Percentiles rank a stretch among this genome's conserved stretches.
These are phyloP conservation scores for Drosophila pseudoobscura DNA, from an alignment of 1,140 invertebrate species.

Conservation along the genomic window DNA sequence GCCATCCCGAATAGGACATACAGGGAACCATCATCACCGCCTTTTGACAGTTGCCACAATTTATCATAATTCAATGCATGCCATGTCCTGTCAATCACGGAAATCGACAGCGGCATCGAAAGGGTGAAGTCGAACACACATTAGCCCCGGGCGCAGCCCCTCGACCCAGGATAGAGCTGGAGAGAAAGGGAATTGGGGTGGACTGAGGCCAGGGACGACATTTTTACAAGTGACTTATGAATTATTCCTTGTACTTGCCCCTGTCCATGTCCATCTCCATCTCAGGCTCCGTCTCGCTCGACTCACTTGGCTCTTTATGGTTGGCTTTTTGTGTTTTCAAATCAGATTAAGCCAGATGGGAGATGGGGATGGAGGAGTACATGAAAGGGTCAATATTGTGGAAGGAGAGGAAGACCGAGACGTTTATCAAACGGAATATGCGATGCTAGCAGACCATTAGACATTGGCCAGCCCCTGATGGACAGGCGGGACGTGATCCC, in stretches of 20 bases:
- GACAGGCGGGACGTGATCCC: conserved; percentile 61
- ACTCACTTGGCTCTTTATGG: conserved; percentile 35
- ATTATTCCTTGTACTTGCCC: conserved; percentile 62
- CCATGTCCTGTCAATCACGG: conserved; percentile 75
- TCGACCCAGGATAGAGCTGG: not conserved
- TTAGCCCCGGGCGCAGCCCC: conserved; percentile 34
- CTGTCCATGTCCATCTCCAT: conserved; percentile 17
- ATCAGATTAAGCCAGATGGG: conserved; percentile 57
- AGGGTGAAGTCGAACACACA: conserved; percentile 57
- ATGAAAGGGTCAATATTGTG: conserved; percentile 67
- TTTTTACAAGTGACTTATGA: conserved; percentile 81
- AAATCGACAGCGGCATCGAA: conserved; percentile 47
- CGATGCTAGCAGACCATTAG: conserved; percentile 61
- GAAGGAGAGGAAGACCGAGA: conserved; percentile 17
- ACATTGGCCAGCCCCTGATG: conserved; percentile 37
- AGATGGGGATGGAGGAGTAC: conserved; percentile 24
- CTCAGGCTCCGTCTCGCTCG: conserved; percentile 17
- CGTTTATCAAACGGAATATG: conserved; percentile 67
- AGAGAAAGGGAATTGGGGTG: conserved; percentile 17
- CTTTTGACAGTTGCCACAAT: conserved; percentile 81
- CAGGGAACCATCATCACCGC: conserved; percentile 42
- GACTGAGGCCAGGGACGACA: conserved; percentile 39
- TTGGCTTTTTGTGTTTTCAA: conserved; percentile 61
- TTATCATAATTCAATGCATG: conserved; percentile 82
- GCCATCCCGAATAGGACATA: not conserved